These are phyloP conservation scores for Fukomys damarensis DNA, from an alignment of 2,113 vertebrate genomes.

Conservation along the genomic window DNA sequence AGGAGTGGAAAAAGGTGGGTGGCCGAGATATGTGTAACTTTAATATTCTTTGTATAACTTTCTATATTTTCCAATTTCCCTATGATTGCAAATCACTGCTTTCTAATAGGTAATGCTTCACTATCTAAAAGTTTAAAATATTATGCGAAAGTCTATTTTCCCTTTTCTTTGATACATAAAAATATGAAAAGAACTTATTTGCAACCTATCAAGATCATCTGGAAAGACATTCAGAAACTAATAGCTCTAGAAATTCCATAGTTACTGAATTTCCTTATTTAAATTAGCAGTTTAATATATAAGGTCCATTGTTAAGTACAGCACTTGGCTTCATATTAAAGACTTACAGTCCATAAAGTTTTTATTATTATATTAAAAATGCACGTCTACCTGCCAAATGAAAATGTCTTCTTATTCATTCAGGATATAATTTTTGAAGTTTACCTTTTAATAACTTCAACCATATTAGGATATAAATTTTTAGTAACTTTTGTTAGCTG, in stretches of 20 bases:
- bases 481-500: constrained; percentile 6
- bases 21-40: background rate
- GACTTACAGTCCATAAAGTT: background rate
- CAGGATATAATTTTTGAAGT: constrained; percentile 23
- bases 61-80: background rate
- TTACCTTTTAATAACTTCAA: constrained; percentile 40
- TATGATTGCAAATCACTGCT: background rate
- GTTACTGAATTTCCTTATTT: background rate
- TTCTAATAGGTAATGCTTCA: background rate
- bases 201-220: background rate
- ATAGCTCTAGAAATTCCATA: constrained; percentile 20
- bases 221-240: background rate
- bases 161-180: background rate
- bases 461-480: constrained; percentile 18
- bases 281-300: background rate
- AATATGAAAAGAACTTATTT: background rate
- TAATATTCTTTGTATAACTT: background rate
- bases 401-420: background rate
- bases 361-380: background rate
- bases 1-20: background rate
- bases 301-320: background rate
- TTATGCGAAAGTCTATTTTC: background rate
- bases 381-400: background rate
- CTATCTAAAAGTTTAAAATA: background rate
- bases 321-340: background rate